Evolutionary conservation across 2,888 invertebrate genomes (phyloP).

Genomic region (Syritta pipiens): DNA sequence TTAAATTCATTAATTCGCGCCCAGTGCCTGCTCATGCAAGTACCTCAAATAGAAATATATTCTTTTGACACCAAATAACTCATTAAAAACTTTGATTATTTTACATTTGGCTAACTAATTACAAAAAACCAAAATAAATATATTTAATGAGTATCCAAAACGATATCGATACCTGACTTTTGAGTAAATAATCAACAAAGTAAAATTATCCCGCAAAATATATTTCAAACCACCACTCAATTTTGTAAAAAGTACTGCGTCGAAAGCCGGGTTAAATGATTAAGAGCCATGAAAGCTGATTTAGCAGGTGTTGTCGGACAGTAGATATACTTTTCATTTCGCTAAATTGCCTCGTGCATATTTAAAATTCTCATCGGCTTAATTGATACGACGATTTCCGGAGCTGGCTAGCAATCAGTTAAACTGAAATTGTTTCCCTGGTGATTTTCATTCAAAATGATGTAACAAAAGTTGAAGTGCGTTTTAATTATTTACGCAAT

Average conservation of each 20-base stretch:
- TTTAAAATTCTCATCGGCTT: slow-evolving; percentile 40
- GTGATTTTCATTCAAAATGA: not conserved
- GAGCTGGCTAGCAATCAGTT: slow-evolving; percentile 8
- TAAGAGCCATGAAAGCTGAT: not conserved
- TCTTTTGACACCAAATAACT: no score
- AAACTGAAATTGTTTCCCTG: not conserved
- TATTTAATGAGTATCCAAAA: no score
- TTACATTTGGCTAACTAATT: no score
- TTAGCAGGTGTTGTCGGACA: not conserved
- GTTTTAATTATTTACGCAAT: slow-evolving; percentile 15
- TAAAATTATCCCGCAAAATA: no score
- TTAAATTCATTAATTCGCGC: no score
- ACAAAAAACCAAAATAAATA: no score
- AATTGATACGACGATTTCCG: slow-evolving; percentile 27
- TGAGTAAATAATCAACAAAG: no score
- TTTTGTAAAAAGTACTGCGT: no score
- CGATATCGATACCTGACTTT: no score
- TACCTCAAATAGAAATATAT: no score
- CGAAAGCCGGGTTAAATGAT: not conserved
- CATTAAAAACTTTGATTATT: no score
- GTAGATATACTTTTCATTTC: slow-evolving; percentile 16
- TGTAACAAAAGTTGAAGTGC: not conserved
- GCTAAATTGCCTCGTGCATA: slow-evolving; percentile 36
- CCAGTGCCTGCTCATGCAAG: no score
- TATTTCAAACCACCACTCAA: not conserved